Conservation (phyloP, 2,888 invertebrate species). For the Anodontia alba region DNA sequence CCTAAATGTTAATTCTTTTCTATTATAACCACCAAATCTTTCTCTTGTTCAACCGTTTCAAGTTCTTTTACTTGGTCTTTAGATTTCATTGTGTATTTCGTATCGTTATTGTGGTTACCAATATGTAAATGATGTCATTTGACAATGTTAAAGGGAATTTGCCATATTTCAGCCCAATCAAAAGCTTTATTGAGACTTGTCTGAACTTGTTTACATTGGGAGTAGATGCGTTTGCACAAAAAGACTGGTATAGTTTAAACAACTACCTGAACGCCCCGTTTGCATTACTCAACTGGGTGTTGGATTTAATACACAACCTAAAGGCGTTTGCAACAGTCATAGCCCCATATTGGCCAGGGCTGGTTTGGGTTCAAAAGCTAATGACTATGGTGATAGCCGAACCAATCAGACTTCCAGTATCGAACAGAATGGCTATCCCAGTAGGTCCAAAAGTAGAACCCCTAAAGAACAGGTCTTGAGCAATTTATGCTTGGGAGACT, state of each 20-base stretch:
- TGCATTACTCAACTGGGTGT: background rate
- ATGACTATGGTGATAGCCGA: slow-evolving; percentile 2
- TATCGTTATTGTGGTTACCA: too few relatives aligned
- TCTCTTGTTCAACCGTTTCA: too few relatives aligned
- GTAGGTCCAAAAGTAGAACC: slow-evolving; percentile 16
- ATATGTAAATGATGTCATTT: too few relatives aligned
- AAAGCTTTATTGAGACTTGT: slow-evolving; percentile 2
- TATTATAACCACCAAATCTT: too few relatives aligned
- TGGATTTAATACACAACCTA: background rate
- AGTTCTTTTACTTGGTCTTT: too few relatives aligned
- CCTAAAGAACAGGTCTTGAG: slow-evolving; percentile 25
- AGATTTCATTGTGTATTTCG: too few relatives aligned
- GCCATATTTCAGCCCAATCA: too few relatives aligned
- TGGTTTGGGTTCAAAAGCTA: slow-evolving; percentile 22
- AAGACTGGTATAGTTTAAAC: background rate
- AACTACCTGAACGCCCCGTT: background rate
- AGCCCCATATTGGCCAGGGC: background rate
- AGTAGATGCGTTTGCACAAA: background rate
- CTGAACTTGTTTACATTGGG: background rate
- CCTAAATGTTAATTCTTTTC: too few relatives aligned
- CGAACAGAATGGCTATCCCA: background rate
- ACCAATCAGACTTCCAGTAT: slow-evolving; percentile 21
- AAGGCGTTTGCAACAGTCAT: background rate
- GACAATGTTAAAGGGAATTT: too few relatives aligned
- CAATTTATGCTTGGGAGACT: slow-evolving; percentile 35